phyloP scores from a whole-genome alignment of 2,113 vertebrate genomes.

The Callaeas wilsoni region DNA sequence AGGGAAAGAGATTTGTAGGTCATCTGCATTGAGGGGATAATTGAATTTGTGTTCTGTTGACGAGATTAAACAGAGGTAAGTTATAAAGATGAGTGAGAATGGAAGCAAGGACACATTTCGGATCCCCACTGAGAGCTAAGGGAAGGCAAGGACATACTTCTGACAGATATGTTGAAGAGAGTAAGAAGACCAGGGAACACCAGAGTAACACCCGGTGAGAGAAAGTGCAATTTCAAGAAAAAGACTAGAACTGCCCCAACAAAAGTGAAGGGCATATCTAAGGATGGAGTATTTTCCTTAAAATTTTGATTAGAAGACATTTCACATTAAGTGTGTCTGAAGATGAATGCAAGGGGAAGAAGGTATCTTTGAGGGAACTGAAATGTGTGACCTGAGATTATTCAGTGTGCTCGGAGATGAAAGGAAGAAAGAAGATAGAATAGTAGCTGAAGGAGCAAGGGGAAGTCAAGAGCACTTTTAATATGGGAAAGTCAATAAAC shows the following conservation, averaged over 20 bases:
- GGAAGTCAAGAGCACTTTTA: background rate
- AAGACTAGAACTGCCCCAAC: background rate
- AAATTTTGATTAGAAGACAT: background rate
- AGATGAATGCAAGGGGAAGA: background rate
- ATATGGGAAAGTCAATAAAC: background rate
- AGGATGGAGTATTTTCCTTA: background rate
- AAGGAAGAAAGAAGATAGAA: background rate
- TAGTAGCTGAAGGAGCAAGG: background rate
- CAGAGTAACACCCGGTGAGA: background rate
- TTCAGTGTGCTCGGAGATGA: background rate
- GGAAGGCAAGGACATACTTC: background rate
- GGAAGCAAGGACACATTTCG: background rate
- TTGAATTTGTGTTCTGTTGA: background rate
- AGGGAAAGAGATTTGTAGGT: background rate
- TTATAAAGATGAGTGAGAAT: background rate
- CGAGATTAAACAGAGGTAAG: constrained; percentile 7
- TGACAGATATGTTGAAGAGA: background rate
- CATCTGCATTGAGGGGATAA: background rate
- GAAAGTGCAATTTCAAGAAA: background rate
- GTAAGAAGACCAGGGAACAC: background rate
- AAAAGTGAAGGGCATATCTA: background rate
- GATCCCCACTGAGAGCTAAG: background rate
- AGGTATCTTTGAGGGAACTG: background rate
- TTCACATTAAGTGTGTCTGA: background rate
- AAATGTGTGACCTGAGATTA: background rate